Percentiles rank a stretch among this genome's conserved stretches.
phyloP scores from a whole-genome alignment of 2,113 vertebrate species.

The Pomatostomus ruficeps region DNA sequence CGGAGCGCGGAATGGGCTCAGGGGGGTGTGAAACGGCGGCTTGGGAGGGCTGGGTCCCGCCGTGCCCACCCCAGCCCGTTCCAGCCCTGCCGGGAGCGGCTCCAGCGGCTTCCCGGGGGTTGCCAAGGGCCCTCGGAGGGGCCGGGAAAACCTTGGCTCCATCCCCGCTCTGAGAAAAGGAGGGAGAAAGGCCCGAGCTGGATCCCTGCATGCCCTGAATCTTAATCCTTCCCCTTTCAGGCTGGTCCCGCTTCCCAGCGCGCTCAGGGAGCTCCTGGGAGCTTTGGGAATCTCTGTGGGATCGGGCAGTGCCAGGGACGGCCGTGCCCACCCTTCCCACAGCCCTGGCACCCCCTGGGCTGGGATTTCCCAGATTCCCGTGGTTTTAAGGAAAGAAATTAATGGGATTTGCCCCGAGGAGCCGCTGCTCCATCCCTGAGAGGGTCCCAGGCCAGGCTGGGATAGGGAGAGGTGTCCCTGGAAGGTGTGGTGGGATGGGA shows the following conservation, averaged over 20 bases:
- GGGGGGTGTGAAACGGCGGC: not conserved
- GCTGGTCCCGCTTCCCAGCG: not conserved
- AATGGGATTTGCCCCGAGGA: not conserved
- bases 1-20: not conserved
- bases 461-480: not conserved
- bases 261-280: not conserved
- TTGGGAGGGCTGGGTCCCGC: not conserved
- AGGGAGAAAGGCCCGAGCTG: not conserved
- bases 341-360: not conserved
- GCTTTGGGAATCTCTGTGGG: not conserved
- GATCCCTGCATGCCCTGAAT: slow-evolving; percentile 28
- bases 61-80: not conserved
- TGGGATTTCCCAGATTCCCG: fast-evolving
- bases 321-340: not conserved
- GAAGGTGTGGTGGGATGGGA: not conserved
- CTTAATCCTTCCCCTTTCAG: slow-evolving; percentile 7
- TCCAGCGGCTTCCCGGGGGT: not conserved
- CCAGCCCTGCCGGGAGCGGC: not conserved
- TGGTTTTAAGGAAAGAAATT: not conserved
- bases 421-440: not conserved
- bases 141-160: slow-evolving; percentile 18
- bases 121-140: not conserved
- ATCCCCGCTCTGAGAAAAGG: not conserved
- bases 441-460: not conserved
- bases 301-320: not conserved